phyloP scores from a whole-genome alignment of 2,888 invertebrate species.

The Hypercompe scribonia region DNA sequence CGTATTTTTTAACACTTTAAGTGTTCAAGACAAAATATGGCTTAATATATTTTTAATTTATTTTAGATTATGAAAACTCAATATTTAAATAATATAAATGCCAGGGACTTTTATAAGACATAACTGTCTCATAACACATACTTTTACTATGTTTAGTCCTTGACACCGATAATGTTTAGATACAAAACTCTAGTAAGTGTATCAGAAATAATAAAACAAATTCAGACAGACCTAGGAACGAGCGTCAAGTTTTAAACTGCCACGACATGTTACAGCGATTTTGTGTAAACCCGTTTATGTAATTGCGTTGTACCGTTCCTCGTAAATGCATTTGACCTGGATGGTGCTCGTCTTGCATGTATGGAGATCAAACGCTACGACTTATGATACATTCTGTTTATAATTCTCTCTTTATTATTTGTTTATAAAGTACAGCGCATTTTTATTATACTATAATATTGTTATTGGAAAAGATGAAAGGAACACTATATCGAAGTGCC shows the following conservation, averaged over 20 bases:
- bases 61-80: neutral
- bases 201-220: slow-evolving; percentile 10
- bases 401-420: slow-evolving; percentile 17
- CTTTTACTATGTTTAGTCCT: neutral
- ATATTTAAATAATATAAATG: neutral
- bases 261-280: slow-evolving; percentile 45
- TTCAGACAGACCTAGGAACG: slow-evolving; percentile 1
- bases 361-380: slow-evolving; percentile 45
- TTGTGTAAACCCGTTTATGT: slow-evolving; percentile 63
- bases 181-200: neutral
- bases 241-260: slow-evolving; percentile 13
- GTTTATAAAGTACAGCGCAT: slow-evolving; percentile 17
- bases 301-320: slow-evolving; percentile 66
- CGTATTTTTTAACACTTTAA: neutral
- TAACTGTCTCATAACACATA: neutral
- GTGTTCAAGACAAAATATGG: too few species aligned
- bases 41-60: neutral
- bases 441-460: slow-evolving; percentile 23
- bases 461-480: slow-evolving; percentile 42
- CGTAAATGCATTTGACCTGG: slow-evolving; percentile 64
- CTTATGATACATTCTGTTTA: slow-evolving; percentile 45
- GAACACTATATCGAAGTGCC: slow-evolving; percentile 21
- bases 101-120: neutral
- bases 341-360: slow-evolving; percentile 53
- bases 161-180: neutral